Evolutionary conservation across 2,797 vertebrate genomes (phyloP).

Genomic region (Cheirogaleus major): DNA sequence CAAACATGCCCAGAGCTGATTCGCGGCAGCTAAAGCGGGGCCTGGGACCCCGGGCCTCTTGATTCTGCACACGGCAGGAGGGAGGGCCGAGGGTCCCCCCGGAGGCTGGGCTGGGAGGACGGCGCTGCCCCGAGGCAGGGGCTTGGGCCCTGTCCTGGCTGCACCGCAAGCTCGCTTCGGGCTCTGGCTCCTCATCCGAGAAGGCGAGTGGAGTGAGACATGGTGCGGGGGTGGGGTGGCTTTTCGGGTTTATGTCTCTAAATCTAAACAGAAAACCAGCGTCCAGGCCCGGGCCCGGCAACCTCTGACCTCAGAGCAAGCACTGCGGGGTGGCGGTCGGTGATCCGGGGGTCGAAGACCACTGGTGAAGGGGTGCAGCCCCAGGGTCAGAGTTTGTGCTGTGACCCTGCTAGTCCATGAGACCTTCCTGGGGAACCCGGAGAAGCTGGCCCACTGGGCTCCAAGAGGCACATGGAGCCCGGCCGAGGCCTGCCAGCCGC

Average conservation of each 20-base stretch:
- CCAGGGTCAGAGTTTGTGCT: background rate
- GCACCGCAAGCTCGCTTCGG: too few relatives aligned
- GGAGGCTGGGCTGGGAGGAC: background rate
- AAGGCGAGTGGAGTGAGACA: background rate
- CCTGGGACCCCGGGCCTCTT: too few relatives aligned
- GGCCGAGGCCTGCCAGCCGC: background rate
- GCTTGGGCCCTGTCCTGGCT: background rate
- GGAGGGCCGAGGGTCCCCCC: too few relatives aligned
- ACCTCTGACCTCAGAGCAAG: background rate
- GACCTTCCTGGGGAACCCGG: background rate
- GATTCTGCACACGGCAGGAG: background rate
- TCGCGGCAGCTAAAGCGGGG: background rate
- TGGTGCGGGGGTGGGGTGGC: rapidly evolving
- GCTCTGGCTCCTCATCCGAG: background rate
- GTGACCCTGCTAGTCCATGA: background rate
- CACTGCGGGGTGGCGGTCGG: background rate
- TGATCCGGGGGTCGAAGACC: too few relatives aligned
- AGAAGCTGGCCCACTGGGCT: background rate
- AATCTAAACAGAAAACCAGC: background rate
- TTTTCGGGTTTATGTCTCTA: background rate
- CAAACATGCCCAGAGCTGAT: background rate
- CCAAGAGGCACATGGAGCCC: too few relatives aligned
- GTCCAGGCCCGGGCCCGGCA: background rate
- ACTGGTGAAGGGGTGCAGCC: background rate
- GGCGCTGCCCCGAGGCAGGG: rapidly evolving